Conservation (phyloP, 2,888 invertebrate species). For the Tetanocera ferruginea region DNA sequence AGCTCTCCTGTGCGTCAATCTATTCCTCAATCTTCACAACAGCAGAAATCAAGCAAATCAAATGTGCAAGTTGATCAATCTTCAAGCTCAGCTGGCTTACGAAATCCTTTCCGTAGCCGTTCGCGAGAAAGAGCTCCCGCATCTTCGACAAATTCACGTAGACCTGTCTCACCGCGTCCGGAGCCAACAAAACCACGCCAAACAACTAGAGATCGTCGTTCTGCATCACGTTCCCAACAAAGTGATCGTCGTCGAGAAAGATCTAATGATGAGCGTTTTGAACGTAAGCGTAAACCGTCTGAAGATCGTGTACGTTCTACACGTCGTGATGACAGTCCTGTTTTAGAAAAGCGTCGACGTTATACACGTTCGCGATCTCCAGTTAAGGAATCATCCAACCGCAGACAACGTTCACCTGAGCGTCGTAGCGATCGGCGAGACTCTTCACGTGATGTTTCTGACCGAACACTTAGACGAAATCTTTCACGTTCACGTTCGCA, state of each 20-base stretch:
- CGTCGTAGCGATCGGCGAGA: neutral
- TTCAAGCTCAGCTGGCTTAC: conserved; percentile 4
- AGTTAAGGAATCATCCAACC: conserved; percentile 17
- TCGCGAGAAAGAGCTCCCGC: conserved; percentile 58
- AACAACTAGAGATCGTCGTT: neutral
- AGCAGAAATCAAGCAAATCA: conserved; percentile 15
- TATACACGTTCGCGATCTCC: conserved; percentile 38
- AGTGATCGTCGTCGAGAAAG: conserved; percentile 33
- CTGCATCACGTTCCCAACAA: conserved; percentile 29
- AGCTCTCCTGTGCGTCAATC: conserved; percentile 55
- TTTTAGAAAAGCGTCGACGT: conserved; percentile 44
- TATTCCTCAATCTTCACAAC: neutral
- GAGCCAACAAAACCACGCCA: conserved; percentile 4
- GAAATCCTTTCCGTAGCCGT: conserved; percentile 60
- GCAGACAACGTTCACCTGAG: conserved; percentile 31
- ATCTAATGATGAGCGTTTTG: conserved; percentile 33
- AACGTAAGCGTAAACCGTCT: conserved; percentile 44
- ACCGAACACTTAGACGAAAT: conserved; percentile 14
- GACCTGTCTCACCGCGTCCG: conserved; percentile 26
- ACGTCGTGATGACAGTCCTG: conserved; percentile 32
- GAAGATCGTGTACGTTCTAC: conserved; percentile 37
- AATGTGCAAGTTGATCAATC: neutral
- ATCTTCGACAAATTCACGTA: conserved; percentile 21
- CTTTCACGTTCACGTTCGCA: conserved; percentile 38
- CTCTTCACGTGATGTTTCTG: conserved; percentile 17